Evolutionary conservation across 1,140 invertebrate genomes (phyloP).

Genomic region (Bilobella aurantiaca): DNA sequence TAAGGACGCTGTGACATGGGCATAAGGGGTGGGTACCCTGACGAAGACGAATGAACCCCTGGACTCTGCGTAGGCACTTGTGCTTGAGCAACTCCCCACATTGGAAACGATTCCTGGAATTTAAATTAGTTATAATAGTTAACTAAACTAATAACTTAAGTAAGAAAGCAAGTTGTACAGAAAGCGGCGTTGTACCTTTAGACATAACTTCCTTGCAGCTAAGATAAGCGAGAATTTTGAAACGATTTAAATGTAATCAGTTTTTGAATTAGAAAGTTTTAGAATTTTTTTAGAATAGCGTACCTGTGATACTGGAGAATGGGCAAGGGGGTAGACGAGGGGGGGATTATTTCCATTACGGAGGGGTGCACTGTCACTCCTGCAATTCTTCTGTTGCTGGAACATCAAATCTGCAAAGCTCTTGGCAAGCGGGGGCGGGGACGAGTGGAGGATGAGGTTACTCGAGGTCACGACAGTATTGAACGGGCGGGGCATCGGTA

Average conservation of each 20-base stretch:
- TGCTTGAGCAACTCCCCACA: constrained; percentile 30
- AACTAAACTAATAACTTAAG: neutral
- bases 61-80: constrained; percentile 22
- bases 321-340: constrained; percentile 28
- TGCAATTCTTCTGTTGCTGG: constrained; percentile 6
- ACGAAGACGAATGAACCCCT: constrained; percentile 1
- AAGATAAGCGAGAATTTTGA: neutral
- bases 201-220: constrained; percentile 3
- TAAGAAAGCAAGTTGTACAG: neutral
- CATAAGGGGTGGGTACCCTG: constrained; percentile 4
- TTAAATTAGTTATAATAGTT: neutral
- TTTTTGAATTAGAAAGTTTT: too few relatives aligned
- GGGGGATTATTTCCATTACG: constrained; percentile 2
- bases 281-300: too few relatives aligned
- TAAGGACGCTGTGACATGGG: constrained; percentile 12
- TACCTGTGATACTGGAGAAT: constrained; percentile 33
- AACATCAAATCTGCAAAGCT: constrained; percentile 3
- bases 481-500: constrained; percentile 9
- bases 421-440: neutral
- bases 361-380: constrained; percentile 10
- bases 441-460: constrained; percentile 4
- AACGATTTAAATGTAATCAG: neutral
- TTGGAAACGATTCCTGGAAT: constrained; percentile 31
- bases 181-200: constrained; percentile 1
- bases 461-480: constrained; percentile 10